phyloP scores from a whole-genome alignment of 2,113 vertebrate species.

The Stegastes partitus region DNA sequence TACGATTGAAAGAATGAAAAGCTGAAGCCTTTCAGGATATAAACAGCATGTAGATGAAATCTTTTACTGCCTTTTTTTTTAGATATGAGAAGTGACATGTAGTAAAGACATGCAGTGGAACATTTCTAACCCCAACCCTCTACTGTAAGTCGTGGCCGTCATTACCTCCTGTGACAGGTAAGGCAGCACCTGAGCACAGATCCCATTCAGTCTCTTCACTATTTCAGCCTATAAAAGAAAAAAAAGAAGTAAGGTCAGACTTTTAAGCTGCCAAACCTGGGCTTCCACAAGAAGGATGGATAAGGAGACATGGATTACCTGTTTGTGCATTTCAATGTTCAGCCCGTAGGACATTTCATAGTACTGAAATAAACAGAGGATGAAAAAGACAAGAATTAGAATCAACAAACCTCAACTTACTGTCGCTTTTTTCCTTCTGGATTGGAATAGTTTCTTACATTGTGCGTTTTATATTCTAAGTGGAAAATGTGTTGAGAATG shows the following conservation, averaged over 20 bases:
- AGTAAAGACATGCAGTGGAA: too few relatives aligned
- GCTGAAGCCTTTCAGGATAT: too few relatives aligned
- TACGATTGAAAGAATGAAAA: too few relatives aligned
- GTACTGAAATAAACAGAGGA: slow-evolving; percentile 83
- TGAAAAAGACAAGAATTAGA: neutral
- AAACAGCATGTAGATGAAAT: too few relatives aligned
- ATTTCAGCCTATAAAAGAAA: slow-evolving; percentile 90
- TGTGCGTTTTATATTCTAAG: neutral
- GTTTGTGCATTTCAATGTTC: slow-evolving; percentile 99
- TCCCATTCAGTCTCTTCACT: slow-evolving; percentile 97
- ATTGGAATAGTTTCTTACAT: neutral
- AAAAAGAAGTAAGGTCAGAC: neutral
- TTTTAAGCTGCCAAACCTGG: neutral
- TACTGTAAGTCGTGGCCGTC: neutral
- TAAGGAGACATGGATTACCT: slow-evolving; percentile 81
- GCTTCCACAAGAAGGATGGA: neutral
- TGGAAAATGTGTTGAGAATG: neutral
- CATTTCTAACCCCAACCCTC: too few relatives aligned
- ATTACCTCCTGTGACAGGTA: slow-evolving; percentile 98
- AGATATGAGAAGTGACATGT: too few relatives aligned
- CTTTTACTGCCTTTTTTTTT: too few relatives aligned
- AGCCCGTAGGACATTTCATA: slow-evolving; percentile 99
- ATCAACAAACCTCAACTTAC: neutral
- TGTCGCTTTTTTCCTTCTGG: neutral
- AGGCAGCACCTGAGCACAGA: slow-evolving; percentile 97